Percentiles rank a stretch among this genome's conserved stretches.
Conservation (phyloP, 1,140 invertebrate genomes). For the Mamestra configurata region DNA sequence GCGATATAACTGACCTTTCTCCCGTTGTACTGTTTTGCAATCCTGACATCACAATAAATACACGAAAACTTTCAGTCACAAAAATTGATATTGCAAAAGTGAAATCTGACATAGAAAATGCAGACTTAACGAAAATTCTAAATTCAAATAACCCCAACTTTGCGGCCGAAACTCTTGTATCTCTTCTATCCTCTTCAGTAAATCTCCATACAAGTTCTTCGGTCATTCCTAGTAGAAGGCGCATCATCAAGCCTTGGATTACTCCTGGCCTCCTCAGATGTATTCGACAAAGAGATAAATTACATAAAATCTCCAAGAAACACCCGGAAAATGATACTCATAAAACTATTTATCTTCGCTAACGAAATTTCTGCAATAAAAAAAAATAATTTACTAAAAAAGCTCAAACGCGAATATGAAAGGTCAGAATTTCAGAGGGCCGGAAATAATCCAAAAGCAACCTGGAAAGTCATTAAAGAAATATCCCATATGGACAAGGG, state of each 20-base stretch:
- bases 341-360: not conserved
- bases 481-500: not conserved
- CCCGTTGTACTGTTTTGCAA: not conserved
- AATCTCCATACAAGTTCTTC: not conserved
- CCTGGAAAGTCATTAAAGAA: not conserved
- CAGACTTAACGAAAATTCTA: not conserved
- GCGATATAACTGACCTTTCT: not conserved
- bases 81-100: not conserved
- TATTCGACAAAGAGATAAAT: not conserved
- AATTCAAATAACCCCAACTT: not conserved
- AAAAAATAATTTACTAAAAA: not conserved
- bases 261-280: not conserved
- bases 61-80: not conserved
- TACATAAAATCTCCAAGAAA: not conserved
- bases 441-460: not conserved
- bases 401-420: not conserved
- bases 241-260: not conserved
- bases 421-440: not conserved
- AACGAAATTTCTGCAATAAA: not conserved
- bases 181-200: not conserved
- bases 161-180: not conserved
- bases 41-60: not conserved
- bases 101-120: not conserved
- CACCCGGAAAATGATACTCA: not conserved
- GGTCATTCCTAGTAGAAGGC: not conserved